A percentile compares a stretch with the other conserved stretches of the same genome.
Evolutionary conservation across 2,888 invertebrate species (phyloP).

Genomic region (Orgyia antiqua): DNA sequence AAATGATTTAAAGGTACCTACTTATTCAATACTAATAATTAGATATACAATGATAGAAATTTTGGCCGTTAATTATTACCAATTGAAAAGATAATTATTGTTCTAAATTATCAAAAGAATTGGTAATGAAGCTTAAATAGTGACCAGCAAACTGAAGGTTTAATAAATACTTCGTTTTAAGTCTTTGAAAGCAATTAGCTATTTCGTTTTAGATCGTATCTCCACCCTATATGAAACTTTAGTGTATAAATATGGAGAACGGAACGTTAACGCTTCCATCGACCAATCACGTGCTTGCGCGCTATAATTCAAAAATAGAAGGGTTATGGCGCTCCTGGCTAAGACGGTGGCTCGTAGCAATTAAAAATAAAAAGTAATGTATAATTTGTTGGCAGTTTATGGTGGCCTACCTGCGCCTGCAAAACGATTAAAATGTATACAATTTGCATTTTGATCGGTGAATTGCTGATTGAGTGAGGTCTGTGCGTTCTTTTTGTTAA

Average conservation of each 20-base stretch:
- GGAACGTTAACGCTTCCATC: constrained; percentile 30
- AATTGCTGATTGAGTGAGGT: constrained; percentile 66
- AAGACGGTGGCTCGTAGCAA: constrained; percentile 70
- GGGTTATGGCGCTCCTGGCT: constrained; percentile 54
- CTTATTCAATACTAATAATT: too few species aligned
- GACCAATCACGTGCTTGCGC: constrained; percentile 68
- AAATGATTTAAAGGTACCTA: too few species aligned
- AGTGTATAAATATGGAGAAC: constrained; percentile 25
- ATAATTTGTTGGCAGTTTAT: constrained; percentile 73
- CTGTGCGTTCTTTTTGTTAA: constrained; percentile 11
- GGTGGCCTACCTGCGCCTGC: constrained; percentile 46
- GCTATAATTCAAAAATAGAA: constrained; percentile 72
- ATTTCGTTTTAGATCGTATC: constrained; percentile 45
- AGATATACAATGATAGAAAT: too few species aligned
- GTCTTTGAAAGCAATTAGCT: constrained; percentile 27
- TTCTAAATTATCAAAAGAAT: constrained; percentile 9
- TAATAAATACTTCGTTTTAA: constrained; percentile 15
- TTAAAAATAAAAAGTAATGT: constrained; percentile 72
- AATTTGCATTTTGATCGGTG: constrained; percentile 69
- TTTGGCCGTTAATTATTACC: too few species aligned
- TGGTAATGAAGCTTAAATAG: constrained; percentile 13
- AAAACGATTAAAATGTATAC: constrained; percentile 48
- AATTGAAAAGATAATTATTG: neutral
- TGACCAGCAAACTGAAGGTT: constrained; percentile 15
- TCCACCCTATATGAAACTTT: constrained; percentile 35